These are phyloP conservation scores for Amphiprion ocellaris DNA, from an alignment of 2,113 vertebrate species.

Conservation along the genomic window DNA sequence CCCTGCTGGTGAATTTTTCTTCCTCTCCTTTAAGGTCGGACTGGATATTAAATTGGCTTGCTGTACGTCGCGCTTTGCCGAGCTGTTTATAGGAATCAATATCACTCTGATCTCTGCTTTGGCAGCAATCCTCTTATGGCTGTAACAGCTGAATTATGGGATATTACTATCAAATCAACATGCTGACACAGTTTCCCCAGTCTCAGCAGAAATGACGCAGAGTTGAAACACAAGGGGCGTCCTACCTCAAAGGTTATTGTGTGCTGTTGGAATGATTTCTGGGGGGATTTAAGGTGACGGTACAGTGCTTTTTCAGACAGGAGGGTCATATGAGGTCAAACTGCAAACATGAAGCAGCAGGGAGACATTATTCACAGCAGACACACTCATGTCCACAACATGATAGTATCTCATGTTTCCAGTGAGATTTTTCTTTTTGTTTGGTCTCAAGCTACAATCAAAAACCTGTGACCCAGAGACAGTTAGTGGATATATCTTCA, in stretches of 20 bases:
- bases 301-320: too few species aligned
- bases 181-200: slow-evolving; percentile 12
- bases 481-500: too few species aligned
- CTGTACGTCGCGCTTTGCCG: neutral
- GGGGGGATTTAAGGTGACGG: slow-evolving; percentile 17
- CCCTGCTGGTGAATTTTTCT: neutral
- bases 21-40: neutral
- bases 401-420: neutral
- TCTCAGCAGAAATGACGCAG: neutral
- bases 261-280: neutral
- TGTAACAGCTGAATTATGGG: slow-evolving; percentile 56
- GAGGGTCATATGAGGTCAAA: slow-evolving; percentile 26
- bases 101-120: slow-evolving; percentile 12
- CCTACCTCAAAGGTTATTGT: neutral
- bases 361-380: slow-evolving; percentile 3
- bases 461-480: too few species aligned
- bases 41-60: slow-evolving; percentile 36
- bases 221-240: neutral
- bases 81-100: slow-evolving; percentile 60
- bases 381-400: neutral
- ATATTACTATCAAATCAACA: slow-evolving; percentile 51
- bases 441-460: too few species aligned
- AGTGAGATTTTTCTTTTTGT: slow-evolving; percentile 30
- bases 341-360: neutral
- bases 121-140: slow-evolving; percentile 53